These are phyloP conservation scores for Orestias chungarensis DNA, from an alignment of 2,797 vertebrate genomes.

Conservation along the genomic window DNA sequence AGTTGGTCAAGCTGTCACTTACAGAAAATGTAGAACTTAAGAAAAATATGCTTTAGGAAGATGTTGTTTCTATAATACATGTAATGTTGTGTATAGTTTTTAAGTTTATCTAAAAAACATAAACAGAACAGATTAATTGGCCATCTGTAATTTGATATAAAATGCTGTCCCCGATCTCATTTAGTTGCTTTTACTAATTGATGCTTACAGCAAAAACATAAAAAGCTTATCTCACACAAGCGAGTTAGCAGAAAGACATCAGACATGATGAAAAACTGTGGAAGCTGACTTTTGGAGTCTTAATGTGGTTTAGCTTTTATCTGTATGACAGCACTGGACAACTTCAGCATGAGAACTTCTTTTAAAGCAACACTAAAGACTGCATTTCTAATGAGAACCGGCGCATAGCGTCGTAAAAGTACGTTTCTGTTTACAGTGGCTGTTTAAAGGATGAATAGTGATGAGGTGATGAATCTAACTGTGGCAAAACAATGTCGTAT, in stretches of 20 bases:
- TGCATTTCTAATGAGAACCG: no score
- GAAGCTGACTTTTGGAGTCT: slow-evolving; percentile 47
- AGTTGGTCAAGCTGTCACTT: neutral
- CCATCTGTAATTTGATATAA: neutral
- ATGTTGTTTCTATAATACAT: neutral
- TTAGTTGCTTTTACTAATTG: no score
- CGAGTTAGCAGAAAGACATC: slow-evolving; percentile 60
- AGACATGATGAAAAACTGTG: slow-evolving; percentile 65
- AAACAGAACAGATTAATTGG: slow-evolving; percentile 2
- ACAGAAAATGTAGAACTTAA: neutral
- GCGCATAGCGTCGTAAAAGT: no score
- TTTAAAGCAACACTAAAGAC: no score
- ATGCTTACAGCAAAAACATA: slow-evolving; percentile 18
- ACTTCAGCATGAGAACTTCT: no score
- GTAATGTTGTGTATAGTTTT: neutral
- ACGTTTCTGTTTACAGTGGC: no score
- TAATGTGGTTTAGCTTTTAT: slow-evolving; percentile 72
- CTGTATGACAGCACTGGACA: slow-evolving; percentile 57
- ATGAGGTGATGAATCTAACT: no score
- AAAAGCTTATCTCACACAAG: slow-evolving; percentile 41
- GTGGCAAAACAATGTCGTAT: no score
- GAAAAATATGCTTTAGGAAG: neutral
- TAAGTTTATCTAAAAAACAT: neutral
- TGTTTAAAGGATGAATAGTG: no score
- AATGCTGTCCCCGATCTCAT: no score